Base-by-base conservation (phyloP, 2,113 vertebrate species). In the Thomomys bottae region DNA sequence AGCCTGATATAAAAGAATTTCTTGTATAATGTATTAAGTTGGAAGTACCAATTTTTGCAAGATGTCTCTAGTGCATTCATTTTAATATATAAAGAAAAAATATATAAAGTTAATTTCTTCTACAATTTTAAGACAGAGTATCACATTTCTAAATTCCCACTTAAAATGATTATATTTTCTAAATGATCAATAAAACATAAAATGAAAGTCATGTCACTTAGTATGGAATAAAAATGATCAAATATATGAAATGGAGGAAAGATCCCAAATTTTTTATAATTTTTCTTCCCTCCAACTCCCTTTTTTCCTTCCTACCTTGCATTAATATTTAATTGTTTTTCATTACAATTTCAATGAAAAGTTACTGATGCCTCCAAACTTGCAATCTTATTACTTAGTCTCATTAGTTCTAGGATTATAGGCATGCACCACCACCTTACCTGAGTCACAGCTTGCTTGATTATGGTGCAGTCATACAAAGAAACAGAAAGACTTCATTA, bases 31-130 rank as follows among this genome's bases (percentile, higher is more conserved):
- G 88, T 42, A 92, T 49, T 87, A 85, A 71, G 24, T 66, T 75
- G 2, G 73, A 81, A 30, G 6, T 26, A 14, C 23, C 20, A 6
- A 78, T 84, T 73, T 36, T 84, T 32, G 81, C 3, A 34, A 84
- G 32, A 45, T 73, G 6, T 72, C 2, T 85, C 49, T 54, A 54
- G 18, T 54, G 71, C 40, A 18, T 80, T 84, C 38, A 23, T 76
- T 9, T 88, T 68, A 93, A 64, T 91, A 77, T 72, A 83, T 17
- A 76, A 94, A 57, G 49, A 17, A 77, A 90, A 87, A 32, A 4
- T 38, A 91, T 87, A 72, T 10, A 28, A 63, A 40, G n/a, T 85
- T n/a, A 49, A 49, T 49, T 8, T 15, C 9, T 78, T 92, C 15
- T 78, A 23, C 3, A 64, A 6, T 36, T 30, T 59, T 63, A 18